phyloP scores from a whole-genome alignment of 1,140 invertebrate species.

The Hydropsyche tenuis region DNA sequence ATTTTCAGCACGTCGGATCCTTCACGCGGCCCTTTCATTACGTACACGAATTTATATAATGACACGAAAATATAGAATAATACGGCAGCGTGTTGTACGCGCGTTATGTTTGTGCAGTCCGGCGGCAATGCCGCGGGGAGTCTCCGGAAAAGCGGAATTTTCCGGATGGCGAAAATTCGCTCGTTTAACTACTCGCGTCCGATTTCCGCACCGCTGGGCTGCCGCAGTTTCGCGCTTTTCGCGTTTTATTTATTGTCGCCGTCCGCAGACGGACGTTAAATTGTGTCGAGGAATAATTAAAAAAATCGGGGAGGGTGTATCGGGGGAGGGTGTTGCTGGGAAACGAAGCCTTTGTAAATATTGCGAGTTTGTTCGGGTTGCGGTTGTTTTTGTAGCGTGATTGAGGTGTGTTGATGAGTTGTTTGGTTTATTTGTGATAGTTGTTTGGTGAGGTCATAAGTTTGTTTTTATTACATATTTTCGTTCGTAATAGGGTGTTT shows the following conservation, averaged over 20 bases:
- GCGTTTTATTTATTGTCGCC: constrained; percentile 14
- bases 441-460: too few relatives aligned
- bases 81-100: background rate
- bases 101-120: background rate
- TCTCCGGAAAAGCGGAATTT: constrained; percentile 19
- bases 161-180: constrained; percentile 5
- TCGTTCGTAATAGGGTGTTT: too few relatives aligned
- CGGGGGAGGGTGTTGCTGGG: too few relatives aligned
- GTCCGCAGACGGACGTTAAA: background rate
- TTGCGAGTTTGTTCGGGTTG: too few relatives aligned
- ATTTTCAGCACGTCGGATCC: background rate
- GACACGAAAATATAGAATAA: too few relatives aligned
- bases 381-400: too few relatives aligned
- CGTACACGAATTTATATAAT: background rate
- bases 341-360: too few relatives aligned
- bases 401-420: too few relatives aligned
- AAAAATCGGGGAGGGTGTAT: too few relatives aligned
- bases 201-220: constrained; percentile 21
- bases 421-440: too few relatives aligned
- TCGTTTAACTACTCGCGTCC: constrained; percentile 33
- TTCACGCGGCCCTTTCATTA: background rate
- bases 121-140: background rate
- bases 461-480: too few relatives aligned
- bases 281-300: too few relatives aligned
- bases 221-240: constrained; percentile 31